A percentile compares a stretch with the other conserved stretches of the same genome.
Evolutionary conservation across 2,113 vertebrate genomes (phyloP).

Genomic region (Trematocara nigrifrons): DNA sequence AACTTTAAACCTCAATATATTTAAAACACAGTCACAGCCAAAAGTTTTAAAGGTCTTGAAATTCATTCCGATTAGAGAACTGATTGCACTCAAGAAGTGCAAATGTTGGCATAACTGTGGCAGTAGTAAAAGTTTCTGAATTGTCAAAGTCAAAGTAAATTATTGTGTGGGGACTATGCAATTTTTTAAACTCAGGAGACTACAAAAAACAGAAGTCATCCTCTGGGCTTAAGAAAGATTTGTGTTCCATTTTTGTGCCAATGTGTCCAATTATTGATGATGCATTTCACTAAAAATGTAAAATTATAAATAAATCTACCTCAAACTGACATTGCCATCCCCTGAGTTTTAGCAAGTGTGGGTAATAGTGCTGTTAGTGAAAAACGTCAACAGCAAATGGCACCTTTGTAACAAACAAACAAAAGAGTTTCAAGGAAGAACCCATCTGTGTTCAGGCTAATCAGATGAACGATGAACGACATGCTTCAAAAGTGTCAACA

Average conservation of each 20-base stretch:
- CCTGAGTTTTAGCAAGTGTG: background rate
- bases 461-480: too few species aligned
- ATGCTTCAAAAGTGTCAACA: too few species aligned
- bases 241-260: background rate
- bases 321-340: background rate
- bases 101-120: background rate
- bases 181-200: background rate
- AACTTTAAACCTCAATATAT: background rate
- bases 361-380: background rate
- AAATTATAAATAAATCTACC: background rate
- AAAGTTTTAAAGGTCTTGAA: background rate
- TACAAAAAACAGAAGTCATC: rapidly evolving
- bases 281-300: background rate
- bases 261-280: background rate
- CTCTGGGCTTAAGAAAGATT: background rate
- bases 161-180: background rate
- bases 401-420: background rate
- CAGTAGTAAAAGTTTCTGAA: background rate
- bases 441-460: too few species aligned
- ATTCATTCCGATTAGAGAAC: background rate
- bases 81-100: background rate
- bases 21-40: background rate
- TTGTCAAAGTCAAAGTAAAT: background rate
- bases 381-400: background rate
- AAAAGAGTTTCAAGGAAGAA: too few species aligned